Percentiles rank a stretch among this genome's conserved stretches.
These are phyloP conservation scores for Pygoscelis antarcticus DNA, from an alignment of 2,113 vertebrate genomes.

Conservation along the genomic window DNA sequence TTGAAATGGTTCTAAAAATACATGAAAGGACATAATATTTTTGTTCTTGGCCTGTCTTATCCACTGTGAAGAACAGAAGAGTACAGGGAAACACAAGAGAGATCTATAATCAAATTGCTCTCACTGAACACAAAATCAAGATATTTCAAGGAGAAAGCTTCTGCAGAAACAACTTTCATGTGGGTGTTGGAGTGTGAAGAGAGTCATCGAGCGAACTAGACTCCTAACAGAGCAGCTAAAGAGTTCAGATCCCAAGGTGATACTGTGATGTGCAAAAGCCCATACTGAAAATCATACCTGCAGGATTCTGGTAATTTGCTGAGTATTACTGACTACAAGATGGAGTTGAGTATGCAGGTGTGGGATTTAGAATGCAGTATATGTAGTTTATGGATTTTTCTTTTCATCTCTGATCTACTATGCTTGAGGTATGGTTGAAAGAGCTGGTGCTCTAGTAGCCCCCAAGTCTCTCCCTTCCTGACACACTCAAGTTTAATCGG, in stretches of 20 bases:
- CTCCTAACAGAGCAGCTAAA: not conserved
- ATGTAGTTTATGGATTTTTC: not conserved
- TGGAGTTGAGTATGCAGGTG: not conserved
- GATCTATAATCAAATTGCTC: not conserved
- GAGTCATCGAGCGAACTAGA: not conserved
- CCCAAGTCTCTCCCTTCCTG: not conserved
- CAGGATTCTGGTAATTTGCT: not conserved
- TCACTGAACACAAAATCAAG: conserved; percentile 5
- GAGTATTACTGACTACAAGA: not conserved
- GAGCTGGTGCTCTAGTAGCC: not conserved
- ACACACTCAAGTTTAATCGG: not conserved
- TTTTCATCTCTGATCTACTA: not conserved
- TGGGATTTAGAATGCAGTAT: not conserved
- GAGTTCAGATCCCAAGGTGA: not conserved
- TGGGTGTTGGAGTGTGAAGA: not conserved
- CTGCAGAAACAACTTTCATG: not conserved
- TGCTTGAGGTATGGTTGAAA: not conserved
- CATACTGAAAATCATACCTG: not conserved
- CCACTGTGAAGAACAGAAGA: not conserved
- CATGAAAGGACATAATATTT: not conserved
- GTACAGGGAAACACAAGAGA: not conserved
- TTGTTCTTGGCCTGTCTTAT: not conserved
- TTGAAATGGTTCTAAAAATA: not conserved
- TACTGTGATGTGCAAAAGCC: not conserved
- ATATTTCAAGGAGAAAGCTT: not conserved